A percentile compares a stretch with the other conserved stretches of the same genome.
Conservation (phyloP, 2,113 vertebrate species). For the Geococcyx californianus region DNA sequence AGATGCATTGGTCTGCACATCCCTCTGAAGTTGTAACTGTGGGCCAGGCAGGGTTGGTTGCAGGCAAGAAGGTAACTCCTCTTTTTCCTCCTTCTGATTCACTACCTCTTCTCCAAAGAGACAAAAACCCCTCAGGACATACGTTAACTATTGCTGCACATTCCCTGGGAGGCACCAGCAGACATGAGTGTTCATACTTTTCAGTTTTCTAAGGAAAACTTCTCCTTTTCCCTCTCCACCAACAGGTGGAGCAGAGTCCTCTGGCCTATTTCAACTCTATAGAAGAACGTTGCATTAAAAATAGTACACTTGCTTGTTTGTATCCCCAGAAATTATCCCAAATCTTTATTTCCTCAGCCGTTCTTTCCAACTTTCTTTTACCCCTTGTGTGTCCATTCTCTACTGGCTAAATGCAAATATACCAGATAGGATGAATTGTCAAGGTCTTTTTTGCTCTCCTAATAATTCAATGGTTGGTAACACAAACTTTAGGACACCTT, state of each 20-base stretch:
- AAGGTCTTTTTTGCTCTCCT: not conserved
- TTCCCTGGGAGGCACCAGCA: not conserved
- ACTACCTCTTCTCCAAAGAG: not conserved
- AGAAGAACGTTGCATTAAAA: not conserved
- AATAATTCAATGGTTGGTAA: not conserved
- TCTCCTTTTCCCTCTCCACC: not conserved
- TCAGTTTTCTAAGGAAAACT: not conserved
- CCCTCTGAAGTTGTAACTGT: not conserved
- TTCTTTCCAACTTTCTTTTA: not conserved
- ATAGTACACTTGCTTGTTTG: not conserved
- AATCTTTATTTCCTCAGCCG: not conserved
- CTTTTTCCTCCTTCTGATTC: not conserved
- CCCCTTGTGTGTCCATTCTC: not conserved
- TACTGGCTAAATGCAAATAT: not conserved
- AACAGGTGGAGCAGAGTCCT: not conserved
- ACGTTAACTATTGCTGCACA: not conserved
- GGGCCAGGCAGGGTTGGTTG: not conserved
- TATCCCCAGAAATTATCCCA: not conserved
- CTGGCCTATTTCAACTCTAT: rapidly evolving
- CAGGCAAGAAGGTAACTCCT: not conserved
- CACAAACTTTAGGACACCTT: not conserved
- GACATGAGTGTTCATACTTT: not conserved
- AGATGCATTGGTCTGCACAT: not conserved
- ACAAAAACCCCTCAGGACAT: not conserved
- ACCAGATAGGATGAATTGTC: not conserved